Percentiles rank a stretch among this genome's conserved stretches.
Evolutionary conservation across 2,113 vertebrate species (phyloP).

Genomic region (Carassius gibelio): DNA sequence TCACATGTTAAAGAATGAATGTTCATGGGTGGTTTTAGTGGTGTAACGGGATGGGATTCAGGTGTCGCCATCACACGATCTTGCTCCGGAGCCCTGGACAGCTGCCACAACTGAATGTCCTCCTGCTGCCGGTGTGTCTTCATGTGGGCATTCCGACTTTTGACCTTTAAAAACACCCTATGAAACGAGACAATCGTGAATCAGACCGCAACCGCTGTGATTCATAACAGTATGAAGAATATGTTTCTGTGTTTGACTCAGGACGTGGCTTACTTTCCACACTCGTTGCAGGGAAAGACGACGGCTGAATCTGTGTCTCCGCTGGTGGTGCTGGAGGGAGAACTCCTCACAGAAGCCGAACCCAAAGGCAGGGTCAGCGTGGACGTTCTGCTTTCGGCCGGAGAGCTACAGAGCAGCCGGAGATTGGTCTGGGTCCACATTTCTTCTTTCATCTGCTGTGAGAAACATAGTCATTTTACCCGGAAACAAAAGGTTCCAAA

Average conservation of each 20-base stretch:
- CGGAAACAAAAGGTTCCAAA: not conserved
- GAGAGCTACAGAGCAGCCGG: conserved; percentile 65
- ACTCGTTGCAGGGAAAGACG: conserved; percentile 87
- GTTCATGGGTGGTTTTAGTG: conserved; percentile 24
- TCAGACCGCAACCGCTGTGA: conserved; percentile 18
- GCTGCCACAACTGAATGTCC: conserved; percentile 68
- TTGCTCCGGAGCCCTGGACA: conserved; percentile 35
- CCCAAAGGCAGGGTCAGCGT: conserved; percentile 75
- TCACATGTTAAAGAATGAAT: conserved; percentile 14
- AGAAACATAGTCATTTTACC: not conserved
- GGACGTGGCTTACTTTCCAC: conserved; percentile 81
- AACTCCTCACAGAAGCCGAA: conserved; percentile 82
- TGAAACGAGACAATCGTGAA: conserved; percentile 6
- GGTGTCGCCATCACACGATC: conserved; percentile 24
- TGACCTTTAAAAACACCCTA: conserved; percentile 89
- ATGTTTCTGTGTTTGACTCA: not conserved
- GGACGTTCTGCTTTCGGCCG: conserved; percentile 65
- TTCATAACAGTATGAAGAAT: not conserved
- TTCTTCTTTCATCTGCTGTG: conserved; percentile 78
- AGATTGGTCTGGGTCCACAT: conserved; percentile 78
- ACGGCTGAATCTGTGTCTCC: conserved; percentile 81
- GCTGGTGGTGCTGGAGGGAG: conserved; percentile 83
- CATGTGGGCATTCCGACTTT: conserved; percentile 92
- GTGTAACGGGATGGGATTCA: conserved; percentile 25
- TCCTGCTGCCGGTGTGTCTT: conserved; percentile 88